These are phyloP conservation scores for Myiagra hebetior DNA, from an alignment of 2,113 vertebrate genomes.

Conservation along the genomic window DNA sequence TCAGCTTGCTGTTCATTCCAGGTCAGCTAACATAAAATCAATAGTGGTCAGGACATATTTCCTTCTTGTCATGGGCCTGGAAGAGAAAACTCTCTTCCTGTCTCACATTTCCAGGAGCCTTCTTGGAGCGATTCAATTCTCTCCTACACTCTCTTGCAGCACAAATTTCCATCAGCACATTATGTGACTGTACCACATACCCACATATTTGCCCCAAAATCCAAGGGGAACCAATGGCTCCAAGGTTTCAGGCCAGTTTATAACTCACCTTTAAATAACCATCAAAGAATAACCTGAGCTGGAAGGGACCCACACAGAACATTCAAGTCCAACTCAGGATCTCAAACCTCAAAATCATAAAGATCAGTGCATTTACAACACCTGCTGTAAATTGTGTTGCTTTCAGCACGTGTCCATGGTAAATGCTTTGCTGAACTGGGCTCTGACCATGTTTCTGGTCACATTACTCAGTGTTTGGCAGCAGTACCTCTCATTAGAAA, in stretches of 20 bases:
- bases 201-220: neutral
- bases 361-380: neutral
- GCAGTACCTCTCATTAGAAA: neutral
- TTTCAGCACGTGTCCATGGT: neutral
- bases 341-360: neutral
- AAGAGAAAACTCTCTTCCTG: neutral
- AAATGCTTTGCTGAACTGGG: neutral
- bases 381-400: neutral
- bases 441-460: neutral
- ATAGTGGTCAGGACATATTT: neutral
- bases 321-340: neutral
- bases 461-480: neutral
- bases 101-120: neutral
- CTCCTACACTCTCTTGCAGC: neutral
- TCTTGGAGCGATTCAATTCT: neutral
- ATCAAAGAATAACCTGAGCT: neutral
- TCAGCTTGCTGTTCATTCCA: neutral
- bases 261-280: neutral
- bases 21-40: constrained; percentile 4
- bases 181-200: fast-evolving
- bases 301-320: neutral
- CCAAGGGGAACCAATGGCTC: neutral
- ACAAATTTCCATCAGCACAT: neutral
- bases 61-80: neutral
- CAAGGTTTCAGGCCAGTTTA: neutral